Evolutionary conservation across 2,888 invertebrate genomes (phyloP).

Genomic region (Aplocera efformata): DNA sequence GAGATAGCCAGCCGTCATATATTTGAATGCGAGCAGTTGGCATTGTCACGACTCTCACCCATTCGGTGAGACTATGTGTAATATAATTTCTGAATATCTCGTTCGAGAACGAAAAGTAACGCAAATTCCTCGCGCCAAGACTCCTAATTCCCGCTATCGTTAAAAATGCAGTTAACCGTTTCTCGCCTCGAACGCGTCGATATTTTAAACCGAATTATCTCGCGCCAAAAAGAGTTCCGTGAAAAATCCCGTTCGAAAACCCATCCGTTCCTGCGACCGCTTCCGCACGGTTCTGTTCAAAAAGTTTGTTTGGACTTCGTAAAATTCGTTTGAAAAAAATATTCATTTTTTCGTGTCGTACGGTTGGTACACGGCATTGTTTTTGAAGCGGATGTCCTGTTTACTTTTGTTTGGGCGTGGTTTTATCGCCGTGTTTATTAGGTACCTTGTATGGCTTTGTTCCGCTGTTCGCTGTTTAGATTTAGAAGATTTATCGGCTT

Average conservation of each 20-base stretch:
- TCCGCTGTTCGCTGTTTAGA: constrained; percentile 36
- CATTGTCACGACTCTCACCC: no score
- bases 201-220: constrained; percentile 40
- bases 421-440: constrained; percentile 35
- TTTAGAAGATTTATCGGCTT: constrained; percentile 42
- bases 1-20: no score
- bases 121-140: no score
- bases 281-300: constrained; percentile 47
- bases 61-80: no score
- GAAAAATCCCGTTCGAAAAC: constrained; percentile 42
- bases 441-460: constrained; percentile 44
- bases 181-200: constrained; percentile 28
- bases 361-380: constrained; percentile 53
- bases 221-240: constrained; percentile 32
- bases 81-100: no score
- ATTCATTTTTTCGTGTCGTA: constrained; percentile 49
- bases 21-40: no score
- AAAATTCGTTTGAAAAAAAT: constrained; percentile 59
- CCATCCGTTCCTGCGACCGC: constrained; percentile 37
- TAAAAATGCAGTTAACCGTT: constrained; percentile 27
- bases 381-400: constrained; percentile 61
- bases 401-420: constrained; percentile 48
- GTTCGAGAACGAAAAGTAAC: no score
- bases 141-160: constrained; percentile 20
- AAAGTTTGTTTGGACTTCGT: constrained; percentile 53